Evolutionary conservation across 2,797 vertebrate genomes (phyloP).

Genomic region (Megaceryle alcyon): DNA sequence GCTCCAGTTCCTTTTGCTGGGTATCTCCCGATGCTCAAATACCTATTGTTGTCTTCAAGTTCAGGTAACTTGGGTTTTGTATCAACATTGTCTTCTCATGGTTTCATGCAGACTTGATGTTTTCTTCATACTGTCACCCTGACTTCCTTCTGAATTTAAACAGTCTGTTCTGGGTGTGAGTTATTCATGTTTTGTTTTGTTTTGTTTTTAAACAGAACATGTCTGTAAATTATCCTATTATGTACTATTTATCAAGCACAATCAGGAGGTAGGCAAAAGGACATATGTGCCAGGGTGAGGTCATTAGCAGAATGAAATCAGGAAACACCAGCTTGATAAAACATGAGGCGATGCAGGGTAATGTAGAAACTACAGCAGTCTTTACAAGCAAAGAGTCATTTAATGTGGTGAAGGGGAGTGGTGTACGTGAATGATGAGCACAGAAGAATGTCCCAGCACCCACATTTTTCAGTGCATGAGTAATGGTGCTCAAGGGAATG

Average conservation of each 20-base stretch:
- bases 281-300: background rate
- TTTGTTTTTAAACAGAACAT: background rate
- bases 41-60: background rate
- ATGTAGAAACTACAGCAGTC: background rate
- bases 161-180: background rate
- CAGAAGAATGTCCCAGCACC: background rate
- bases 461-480: conserved; percentile 25
- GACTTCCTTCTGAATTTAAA: background rate
- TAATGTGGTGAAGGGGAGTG: background rate
- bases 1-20: background rate
- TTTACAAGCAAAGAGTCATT: background rate
- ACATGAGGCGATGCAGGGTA: background rate
- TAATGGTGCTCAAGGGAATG: background rate
- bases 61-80: background rate
- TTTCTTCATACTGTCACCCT: background rate
- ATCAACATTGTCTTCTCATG: background rate
- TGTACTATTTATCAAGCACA: background rate
- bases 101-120: background rate
- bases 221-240: background rate
- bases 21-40: background rate
- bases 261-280: background rate
- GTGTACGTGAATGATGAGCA: background rate
- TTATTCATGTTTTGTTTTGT: background rate
- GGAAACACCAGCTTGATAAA: background rate
- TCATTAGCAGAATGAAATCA: background rate